These are phyloP conservation scores for Eupithecia tripunctaria DNA, from an alignment of 2,888 invertebrate species.

Conservation along the genomic window DNA sequence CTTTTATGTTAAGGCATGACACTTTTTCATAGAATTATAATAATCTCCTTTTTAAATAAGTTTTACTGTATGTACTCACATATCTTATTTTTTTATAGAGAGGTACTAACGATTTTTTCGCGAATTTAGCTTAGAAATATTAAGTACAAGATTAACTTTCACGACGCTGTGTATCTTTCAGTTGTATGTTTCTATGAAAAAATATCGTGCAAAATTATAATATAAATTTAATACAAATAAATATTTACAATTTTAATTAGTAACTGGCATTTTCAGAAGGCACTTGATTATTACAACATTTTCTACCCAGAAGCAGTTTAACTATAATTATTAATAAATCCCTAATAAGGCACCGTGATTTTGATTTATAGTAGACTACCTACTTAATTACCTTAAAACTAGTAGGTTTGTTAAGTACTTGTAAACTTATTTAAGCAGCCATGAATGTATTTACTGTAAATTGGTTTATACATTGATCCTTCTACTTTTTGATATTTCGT, in stretches of 20 bases:
- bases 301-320: conserved; percentile 20
- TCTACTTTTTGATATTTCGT: background rate
- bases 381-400: conserved; percentile 20
- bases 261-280: conserved; percentile 81
- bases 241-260: conserved; percentile 74
- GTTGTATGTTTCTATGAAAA: conserved; percentile 62
- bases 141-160: conserved; percentile 51
- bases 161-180: conserved; percentile 7
- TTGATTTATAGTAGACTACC: conserved; percentile 29
- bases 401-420: conserved; percentile 10
- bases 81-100: background rate
- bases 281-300: conserved; percentile 55
- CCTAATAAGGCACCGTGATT: conserved; percentile 28
- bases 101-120: background rate
- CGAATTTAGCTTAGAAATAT: conserved; percentile 49
- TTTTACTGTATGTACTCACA: background rate
- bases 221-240: conserved; percentile 49
- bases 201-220: conserved; percentile 54
- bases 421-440: background rate
- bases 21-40: conserved; percentile 66
- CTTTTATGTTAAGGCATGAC: conserved; percentile 48
- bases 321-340: conserved; percentile 19
- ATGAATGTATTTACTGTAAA: background rate
- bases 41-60: background rate
- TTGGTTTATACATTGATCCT: background rate